Percentiles rank a stretch among this genome's conserved stretches.
Evolutionary conservation across 2,797 vertebrate species (phyloP).

Genomic region (Tragelaphus eurycerus): DNA sequence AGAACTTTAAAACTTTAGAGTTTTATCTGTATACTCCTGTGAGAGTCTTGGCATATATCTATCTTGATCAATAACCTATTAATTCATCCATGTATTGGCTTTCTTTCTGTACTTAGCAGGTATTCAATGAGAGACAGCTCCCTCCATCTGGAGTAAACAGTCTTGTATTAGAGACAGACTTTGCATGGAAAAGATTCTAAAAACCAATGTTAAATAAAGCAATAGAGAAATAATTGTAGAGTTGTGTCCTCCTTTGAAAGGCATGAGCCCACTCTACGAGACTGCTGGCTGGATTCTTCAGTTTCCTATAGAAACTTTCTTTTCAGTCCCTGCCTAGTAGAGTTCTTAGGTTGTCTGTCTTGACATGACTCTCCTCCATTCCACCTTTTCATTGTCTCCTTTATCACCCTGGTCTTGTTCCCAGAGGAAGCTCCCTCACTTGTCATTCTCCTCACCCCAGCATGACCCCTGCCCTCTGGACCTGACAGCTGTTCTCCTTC

Average conservation of each 20-base stretch:
- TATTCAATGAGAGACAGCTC: background rate
- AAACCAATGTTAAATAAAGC: background rate
- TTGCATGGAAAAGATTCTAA: background rate
- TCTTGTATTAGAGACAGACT: background rate
- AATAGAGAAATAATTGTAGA: rapidly evolving
- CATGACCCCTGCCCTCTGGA: background rate
- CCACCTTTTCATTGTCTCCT: background rate
- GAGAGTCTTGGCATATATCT: background rate
- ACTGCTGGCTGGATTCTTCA: background rate
- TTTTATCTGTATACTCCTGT: background rate
- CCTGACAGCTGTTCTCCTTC: background rate
- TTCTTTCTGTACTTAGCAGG: background rate
- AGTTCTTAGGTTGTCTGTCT: background rate
- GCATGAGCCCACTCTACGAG: background rate
- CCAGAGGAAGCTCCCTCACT: background rate
- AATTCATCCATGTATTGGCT: background rate
- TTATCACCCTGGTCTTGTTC: background rate
- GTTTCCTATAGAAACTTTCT: background rate
- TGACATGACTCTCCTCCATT: background rate
- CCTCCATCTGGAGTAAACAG: background rate
- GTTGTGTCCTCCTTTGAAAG: background rate
- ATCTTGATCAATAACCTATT: background rate
- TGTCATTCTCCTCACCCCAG: background rate
- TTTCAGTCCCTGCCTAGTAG: background rate
- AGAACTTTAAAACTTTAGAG: background rate